These are phyloP conservation scores for Didymodactylos carnosus DNA, from an alignment of 2,888 invertebrate species.

Conservation along the genomic window DNA sequence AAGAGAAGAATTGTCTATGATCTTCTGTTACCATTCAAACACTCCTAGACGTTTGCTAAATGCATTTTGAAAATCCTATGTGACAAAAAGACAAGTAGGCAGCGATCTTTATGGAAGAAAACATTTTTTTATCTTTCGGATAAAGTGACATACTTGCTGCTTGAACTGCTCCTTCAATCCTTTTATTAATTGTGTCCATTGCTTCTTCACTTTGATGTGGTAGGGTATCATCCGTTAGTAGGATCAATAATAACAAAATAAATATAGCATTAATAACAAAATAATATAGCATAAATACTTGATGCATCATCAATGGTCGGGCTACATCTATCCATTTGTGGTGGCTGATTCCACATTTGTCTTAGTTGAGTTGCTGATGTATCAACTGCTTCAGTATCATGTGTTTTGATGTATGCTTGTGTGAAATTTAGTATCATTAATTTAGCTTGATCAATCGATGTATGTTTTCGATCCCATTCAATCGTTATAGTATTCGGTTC, in stretches of 20 bases:
- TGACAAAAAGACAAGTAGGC: too few relatives aligned
- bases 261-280: too few relatives aligned
- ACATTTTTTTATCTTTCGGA: too few relatives aligned
- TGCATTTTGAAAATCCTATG: too few relatives aligned
- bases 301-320: not conserved
- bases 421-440: not conserved
- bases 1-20: too few relatives aligned
- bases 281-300: not conserved
- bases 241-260: too few relatives aligned
- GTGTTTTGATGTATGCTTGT: not conserved
- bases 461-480: not conserved
- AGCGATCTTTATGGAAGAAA: too few relatives aligned
- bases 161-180: not conserved
- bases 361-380: not conserved
- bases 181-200: not conserved
- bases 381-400: not conserved
- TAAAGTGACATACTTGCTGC: too few relatives aligned
- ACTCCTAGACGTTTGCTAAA: too few relatives aligned
- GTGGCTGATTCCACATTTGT: not conserved
- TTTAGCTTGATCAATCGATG: not conserved
- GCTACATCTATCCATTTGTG: not conserved
- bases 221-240: not conserved
- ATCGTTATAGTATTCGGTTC: not conserved
- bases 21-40: too few relatives aligned
- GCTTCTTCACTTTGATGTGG: not conserved